These are phyloP conservation scores for Laupala kohalensis DNA, from an alignment of 1,140 invertebrate genomes.

Conservation along the genomic window DNA sequence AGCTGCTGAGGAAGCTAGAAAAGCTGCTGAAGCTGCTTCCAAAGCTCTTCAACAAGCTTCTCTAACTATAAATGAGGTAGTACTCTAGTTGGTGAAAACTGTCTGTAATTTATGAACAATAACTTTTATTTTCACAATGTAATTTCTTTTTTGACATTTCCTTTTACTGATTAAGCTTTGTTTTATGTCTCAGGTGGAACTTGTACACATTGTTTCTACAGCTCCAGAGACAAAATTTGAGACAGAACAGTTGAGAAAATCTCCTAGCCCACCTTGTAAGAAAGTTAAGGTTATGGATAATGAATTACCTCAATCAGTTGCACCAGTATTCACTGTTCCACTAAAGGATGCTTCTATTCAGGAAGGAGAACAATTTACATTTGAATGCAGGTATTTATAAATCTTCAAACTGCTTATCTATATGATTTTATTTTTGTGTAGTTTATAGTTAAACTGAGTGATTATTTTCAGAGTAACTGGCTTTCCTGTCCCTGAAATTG, in stretches of 20 bases:
- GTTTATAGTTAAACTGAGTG: too few relatives aligned
- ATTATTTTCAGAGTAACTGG: conserved; percentile 33
- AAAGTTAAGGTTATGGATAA: conserved; percentile 26
- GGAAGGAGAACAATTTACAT: conserved; percentile 55
- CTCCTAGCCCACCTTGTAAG: conserved; percentile 21
- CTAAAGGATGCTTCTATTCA: conserved; percentile 55
- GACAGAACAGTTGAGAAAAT: conserved; percentile 17
- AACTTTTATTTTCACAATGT: not conserved
- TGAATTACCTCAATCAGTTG: conserved; percentile 25
- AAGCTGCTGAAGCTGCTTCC: conserved; percentile 28
- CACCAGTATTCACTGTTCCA: conserved; percentile 43
- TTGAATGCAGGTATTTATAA: conserved; percentile 46
- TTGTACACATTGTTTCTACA: conserved; percentile 13
- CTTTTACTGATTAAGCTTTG: not conserved
- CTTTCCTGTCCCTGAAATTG: conserved; percentile 40
- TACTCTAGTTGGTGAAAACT: too few relatives aligned
- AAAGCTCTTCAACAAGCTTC: conserved; percentile 19
- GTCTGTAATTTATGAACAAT: not conserved
- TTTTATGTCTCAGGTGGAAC: not conserved
- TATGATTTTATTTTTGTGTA: too few relatives aligned
- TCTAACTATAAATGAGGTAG: conserved; percentile 3
- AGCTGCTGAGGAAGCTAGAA: conserved; percentile 34
- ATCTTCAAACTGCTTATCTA: not conserved
- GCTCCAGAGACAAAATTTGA: conserved; percentile 21
- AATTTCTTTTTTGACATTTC: not conserved